A percentile compares a stretch with the other conserved stretches of the same genome.
phyloP scores from a whole-genome alignment of 2,888 invertebrate genomes.

The Eudemis profundana region DNA sequence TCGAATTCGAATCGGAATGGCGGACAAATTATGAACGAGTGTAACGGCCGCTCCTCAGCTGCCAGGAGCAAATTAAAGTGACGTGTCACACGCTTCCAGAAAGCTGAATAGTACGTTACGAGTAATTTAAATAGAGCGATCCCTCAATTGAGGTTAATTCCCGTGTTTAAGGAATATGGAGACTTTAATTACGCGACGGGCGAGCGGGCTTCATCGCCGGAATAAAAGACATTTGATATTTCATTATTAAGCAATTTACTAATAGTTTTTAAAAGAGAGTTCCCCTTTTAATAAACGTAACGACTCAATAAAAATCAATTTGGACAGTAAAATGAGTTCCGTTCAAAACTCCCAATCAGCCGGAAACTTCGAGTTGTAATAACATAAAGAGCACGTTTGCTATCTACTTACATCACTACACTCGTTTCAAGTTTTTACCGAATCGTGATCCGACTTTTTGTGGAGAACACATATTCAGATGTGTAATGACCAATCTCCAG shows the following conservation, averaged over 20 bases:
- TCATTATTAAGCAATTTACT: slow-evolving; percentile 43
- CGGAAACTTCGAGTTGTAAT: slow-evolving; percentile 43
- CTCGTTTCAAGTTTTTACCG: slow-evolving; percentile 76
- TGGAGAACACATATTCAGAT: slow-evolving; percentile 82
- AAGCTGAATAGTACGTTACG: slow-evolving; percentile 80
- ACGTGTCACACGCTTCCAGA: slow-evolving; percentile 82
- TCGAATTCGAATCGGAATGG: slow-evolving; percentile 27
- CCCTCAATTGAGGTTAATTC: slow-evolving; percentile 85
- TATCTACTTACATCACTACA: slow-evolving; percentile 76
- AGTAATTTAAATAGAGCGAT: slow-evolving; percentile 84
- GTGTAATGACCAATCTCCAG: slow-evolving; percentile 84
- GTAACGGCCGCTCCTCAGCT: slow-evolving; percentile 46
- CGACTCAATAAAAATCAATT: slow-evolving; percentile 64
- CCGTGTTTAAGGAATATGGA: slow-evolving; percentile 83
- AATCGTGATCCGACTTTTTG: slow-evolving; percentile 81
- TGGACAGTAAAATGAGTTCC: slow-evolving; percentile 71
- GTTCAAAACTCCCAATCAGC: slow-evolving; percentile 44
- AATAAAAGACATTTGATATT: slow-evolving; percentile 45
- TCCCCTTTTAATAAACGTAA: slow-evolving; percentile 27
- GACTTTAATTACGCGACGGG: slow-evolving; percentile 77
- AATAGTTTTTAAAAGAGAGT: slow-evolving; percentile 15
- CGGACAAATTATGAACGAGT: slow-evolving; percentile 36
- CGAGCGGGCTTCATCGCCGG: slow-evolving; percentile 54
- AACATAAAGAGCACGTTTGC: slow-evolving; percentile 77
- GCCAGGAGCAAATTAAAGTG: slow-evolving; percentile 65